Evolutionary conservation across 2,797 vertebrate genomes (phyloP).

Genomic region (Clamator glandarius): DNA sequence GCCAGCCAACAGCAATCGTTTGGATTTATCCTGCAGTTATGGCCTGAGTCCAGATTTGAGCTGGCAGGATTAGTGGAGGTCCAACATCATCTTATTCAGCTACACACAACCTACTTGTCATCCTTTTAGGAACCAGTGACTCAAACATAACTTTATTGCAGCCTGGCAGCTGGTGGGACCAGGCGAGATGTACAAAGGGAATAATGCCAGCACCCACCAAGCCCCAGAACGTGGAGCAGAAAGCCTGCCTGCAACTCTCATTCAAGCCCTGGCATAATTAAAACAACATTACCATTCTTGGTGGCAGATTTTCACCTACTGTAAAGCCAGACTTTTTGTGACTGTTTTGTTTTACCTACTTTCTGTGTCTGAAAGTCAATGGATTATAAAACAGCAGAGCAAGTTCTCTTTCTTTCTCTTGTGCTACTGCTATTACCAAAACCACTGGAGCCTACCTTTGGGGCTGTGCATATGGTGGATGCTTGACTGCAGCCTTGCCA

Average conservation of each 20-base stretch:
- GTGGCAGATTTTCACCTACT: conserved; percentile 50
- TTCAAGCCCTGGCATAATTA: conserved; percentile 79
- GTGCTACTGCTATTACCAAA: not conserved
- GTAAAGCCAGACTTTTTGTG: conserved; percentile 9
- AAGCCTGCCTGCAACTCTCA: conserved; percentile 67
- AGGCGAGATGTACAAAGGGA: conserved; percentile 67
- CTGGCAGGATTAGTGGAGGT: conserved; percentile 72
- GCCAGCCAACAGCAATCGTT: conserved; percentile 24
- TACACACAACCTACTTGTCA: conserved; percentile 75
- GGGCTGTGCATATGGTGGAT: not conserved
- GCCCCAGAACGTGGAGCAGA: conserved; percentile 41
- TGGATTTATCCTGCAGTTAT: conserved; percentile 63
- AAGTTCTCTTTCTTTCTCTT: not conserved
- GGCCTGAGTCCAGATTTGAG: conserved; percentile 70
- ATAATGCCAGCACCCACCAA: conserved; percentile 69
- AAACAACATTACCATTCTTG: conserved; percentile 74
- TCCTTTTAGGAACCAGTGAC: conserved; percentile 83
- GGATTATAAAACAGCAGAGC: conserved; percentile 5
- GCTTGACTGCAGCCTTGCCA: not conserved
- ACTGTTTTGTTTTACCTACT: conserved; percentile 26
- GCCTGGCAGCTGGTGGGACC: conserved; percentile 84
- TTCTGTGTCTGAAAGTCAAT: conserved; percentile 24
- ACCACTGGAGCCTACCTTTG: not conserved
- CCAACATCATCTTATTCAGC: conserved; percentile 71
- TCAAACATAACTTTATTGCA: conserved; percentile 81